These are phyloP conservation scores for Netelia melanura DNA, from an alignment of 2,888 invertebrate species.

Conservation along the genomic window DNA sequence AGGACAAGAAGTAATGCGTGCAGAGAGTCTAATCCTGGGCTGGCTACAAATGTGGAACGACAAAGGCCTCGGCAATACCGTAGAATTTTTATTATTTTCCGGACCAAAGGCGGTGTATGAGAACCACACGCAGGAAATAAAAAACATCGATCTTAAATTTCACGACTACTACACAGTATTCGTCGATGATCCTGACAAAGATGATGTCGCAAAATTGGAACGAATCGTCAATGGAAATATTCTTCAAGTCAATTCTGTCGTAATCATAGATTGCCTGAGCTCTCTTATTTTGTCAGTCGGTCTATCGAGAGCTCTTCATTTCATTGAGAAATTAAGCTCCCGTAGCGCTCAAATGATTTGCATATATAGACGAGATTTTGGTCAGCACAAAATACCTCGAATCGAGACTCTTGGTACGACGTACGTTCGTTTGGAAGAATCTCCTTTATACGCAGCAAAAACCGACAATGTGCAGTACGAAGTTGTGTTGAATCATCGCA, in stretches of 20 bases:
- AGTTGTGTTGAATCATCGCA: constrained; percentile 74
- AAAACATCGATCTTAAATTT: constrained; percentile 72
- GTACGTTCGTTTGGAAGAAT: constrained; percentile 77
- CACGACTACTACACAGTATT: constrained; percentile 78
- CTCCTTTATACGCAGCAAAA: constrained; percentile 28
- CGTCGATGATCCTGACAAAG: constrained; percentile 65
- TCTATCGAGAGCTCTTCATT: constrained; percentile 73
- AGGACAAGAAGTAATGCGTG: constrained; percentile 76
- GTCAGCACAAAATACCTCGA: constrained; percentile 74
- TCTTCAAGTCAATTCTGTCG: constrained; percentile 71
- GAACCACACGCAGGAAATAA: constrained; percentile 67
- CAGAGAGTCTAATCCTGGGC: constrained; percentile 77
- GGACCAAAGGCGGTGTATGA: constrained; percentile 73
- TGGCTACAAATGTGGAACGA: constrained; percentile 78
- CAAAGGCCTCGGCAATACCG: constrained; percentile 66
- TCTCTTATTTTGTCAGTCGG: constrained; percentile 78
- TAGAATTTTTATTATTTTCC: constrained; percentile 78
- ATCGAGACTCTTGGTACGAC: constrained; percentile 80
- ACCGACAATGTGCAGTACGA: constrained; percentile 72
- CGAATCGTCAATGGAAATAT: constrained; percentile 67
- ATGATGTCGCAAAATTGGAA: constrained; percentile 73
- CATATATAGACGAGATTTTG: constrained; percentile 79
- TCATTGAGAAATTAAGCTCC: constrained; percentile 77
- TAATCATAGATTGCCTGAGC: constrained; percentile 80
- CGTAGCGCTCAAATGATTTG: constrained; percentile 78